Conservation (phyloP, 2,113 vertebrate species). For the Vanacampus margaritifer region DNA sequence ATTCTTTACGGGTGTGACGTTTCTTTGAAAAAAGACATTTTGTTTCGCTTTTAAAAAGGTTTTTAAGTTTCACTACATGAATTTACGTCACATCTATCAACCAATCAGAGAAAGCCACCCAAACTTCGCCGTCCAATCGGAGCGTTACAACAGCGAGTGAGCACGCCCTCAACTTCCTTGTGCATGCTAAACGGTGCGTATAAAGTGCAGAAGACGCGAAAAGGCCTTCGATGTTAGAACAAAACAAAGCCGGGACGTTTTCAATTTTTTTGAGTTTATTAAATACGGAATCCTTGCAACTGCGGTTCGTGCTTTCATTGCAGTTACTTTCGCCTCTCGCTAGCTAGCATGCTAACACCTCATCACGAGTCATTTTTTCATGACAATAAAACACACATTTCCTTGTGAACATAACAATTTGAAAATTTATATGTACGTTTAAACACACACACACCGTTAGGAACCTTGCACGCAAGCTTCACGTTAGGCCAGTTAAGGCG, state of each 20-base stretch:
- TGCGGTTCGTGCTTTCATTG: neutral
- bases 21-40: neutral
- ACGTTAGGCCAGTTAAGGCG: neutral
- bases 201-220: accelerated
- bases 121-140: slow-evolving; percentile 72
- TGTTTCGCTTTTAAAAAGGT: neutral
- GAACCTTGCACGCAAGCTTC: neutral
- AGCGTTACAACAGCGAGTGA: slow-evolving; percentile 68
- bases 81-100: slow-evolving; percentile 17
- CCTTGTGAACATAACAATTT: neutral
- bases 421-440: neutral
- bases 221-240: too few relatives aligned
- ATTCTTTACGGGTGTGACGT: neutral
- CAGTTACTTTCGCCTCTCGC: slow-evolving; percentile 9
- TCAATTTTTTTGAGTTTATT: neutral
- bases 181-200: accelerated
- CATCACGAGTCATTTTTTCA: slow-evolving; percentile 5
- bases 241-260: neutral
- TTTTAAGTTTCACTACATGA: slow-evolving; percentile 37
- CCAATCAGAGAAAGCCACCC: slow-evolving; percentile 71
- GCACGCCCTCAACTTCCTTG: slow-evolving; percentile 59
- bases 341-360: slow-evolving; percentile 45
- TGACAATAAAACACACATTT: neutral
- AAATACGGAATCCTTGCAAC: neutral
- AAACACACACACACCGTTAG: neutral